phyloP scores from a whole-genome alignment of 2,888 invertebrate species.

The Sphaeridia pumilis region DNA sequence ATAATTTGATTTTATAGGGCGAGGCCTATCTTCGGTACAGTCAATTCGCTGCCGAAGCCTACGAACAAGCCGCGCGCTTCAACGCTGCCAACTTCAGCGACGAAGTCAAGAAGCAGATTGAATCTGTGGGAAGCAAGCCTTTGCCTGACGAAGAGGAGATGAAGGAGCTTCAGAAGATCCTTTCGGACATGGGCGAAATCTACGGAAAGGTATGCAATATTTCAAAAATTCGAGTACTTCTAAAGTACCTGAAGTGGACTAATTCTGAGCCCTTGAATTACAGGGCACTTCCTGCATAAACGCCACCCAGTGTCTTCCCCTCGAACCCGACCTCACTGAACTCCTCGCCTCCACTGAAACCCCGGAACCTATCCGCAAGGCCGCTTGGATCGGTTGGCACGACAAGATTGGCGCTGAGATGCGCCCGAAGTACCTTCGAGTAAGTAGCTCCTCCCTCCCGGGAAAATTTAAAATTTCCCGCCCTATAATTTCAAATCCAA shows the following conservation, averaged over 20 bases:
- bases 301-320: conserved; percentile 24
- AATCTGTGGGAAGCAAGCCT: conserved; percentile 29
- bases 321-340: conserved; percentile 35
- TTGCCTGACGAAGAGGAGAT: conserved; percentile 34
- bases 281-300: too few relatives aligned
- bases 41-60: conserved; percentile 26
- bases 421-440: conserved; percentile 28
- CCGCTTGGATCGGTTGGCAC: conserved; percentile 37
- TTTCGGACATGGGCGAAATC: conserved; percentile 35
- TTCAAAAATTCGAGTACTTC: too few relatives aligned
- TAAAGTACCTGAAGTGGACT: too few relatives aligned
- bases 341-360: conserved; percentile 30
- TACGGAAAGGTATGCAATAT: conserved; percentile 36
- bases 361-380: conserved; percentile 16
- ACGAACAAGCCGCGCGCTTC: conserved; percentile 27
- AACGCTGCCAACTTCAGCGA: conserved; percentile 28
- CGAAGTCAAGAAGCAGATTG: conserved; percentile 32
- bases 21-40: conserved; percentile 22
- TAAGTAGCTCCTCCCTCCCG: too few relatives aligned
- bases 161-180: conserved; percentile 22
- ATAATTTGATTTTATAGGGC: conserved; percentile 26
- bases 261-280: too few relatives aligned
- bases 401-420: conserved; percentile 30
- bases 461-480: too few relatives aligned
- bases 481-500: too few relatives aligned